Evolutionary conservation across 2,888 invertebrate species (phyloP), one percentile per base, ranked within the genome.

Genomic region (Drosophila mayaguana): DNA sequence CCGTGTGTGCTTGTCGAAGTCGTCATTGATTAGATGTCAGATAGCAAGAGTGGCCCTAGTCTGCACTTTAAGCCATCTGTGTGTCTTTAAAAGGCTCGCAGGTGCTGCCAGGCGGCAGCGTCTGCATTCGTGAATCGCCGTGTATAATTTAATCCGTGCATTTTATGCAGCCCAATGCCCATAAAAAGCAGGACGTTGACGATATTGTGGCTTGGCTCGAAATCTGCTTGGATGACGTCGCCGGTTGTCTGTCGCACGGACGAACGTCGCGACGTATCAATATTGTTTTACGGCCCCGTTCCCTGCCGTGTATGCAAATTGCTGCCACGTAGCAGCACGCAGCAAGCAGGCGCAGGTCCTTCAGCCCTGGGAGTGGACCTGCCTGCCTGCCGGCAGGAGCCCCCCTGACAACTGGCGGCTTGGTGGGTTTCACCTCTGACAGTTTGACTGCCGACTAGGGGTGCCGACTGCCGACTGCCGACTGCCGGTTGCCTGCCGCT

Each of bases 221-320:
- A 45, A 54, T 62, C 7, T n/a, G 38, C 16, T 38, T 38, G 71
- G 74, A 57, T 63, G 74, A 64, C 53, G 64, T 61, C 50, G 46
- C 56, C 45, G 55, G 43, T 56, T 14, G 36, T 5, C 38, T 32
- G 63, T 68, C 62, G 42, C 54, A 50, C 67, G 78, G 54, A 66
- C 80, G 62, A 60, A 55, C 55, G 45, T 40, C 75, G 72, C 55
- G 48, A 42, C 75, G 72, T 79, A 75, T 88, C 90, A 88, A 90
- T 87, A 89, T 90, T 83, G 85, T 82, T 78, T 72, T 74, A 86
- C 73, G 74, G 72, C 48, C 50, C 57, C 61, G 72, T 67, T 48
- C 48, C 59, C 61, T 56, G 66, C 63, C 69, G 55, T 54, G 69
- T 63, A 88, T 82, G 80, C 83, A 82, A 83, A 89, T 87, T 78